Evolutionary conservation across 2,888 invertebrate species (phyloP), one percentile per base, ranked within the genome.

Genomic region (Drosophila imparisetae): DNA sequence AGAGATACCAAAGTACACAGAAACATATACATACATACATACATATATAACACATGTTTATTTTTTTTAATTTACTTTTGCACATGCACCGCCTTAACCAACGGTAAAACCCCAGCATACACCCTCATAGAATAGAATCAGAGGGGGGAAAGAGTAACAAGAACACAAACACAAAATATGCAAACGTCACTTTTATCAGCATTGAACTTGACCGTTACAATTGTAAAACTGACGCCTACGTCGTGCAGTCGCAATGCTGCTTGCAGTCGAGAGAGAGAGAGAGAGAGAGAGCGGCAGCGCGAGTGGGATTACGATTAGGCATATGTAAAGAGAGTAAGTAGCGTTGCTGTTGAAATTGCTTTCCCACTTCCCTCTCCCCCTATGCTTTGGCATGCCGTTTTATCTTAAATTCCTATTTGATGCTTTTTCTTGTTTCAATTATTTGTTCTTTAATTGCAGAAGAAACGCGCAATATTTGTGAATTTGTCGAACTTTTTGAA

Each of bases 401-500:
- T 55, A 59, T 52, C 36, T 40, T 21, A 29, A 62, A 64, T 69
- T 62, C 42, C 27, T 27, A 53, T 40, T 53, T 49, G 49, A 40
- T 38, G 49, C 66, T 32, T 40, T 32, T 57, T 50, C 53, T 75
- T 24, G 36, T 27, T 52, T 40, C 32, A 45, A 29, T 64, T 63
- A 48, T 53, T 32, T 48, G 63, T 27, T 34, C 40, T 29, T 30
- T 21, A 45, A 24, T 52, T 49, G 42, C 52, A 40, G 52, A 52
- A 40, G 52, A 38, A 18, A 27, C 24, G 78, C 76, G 72, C 62
- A 76, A 68, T 72, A 78, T 80, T 82, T 81, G 66, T 74, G 72
- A 72, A 74, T 80, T 82, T 81, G 65, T 80, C 72, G 80, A 74
- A 53, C 38, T 73, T 73, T 78, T 72, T 63, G 66, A 15, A 24